Conservation (phyloP, 1,140 invertebrate species). For the Danaus plexippus region DNA sequence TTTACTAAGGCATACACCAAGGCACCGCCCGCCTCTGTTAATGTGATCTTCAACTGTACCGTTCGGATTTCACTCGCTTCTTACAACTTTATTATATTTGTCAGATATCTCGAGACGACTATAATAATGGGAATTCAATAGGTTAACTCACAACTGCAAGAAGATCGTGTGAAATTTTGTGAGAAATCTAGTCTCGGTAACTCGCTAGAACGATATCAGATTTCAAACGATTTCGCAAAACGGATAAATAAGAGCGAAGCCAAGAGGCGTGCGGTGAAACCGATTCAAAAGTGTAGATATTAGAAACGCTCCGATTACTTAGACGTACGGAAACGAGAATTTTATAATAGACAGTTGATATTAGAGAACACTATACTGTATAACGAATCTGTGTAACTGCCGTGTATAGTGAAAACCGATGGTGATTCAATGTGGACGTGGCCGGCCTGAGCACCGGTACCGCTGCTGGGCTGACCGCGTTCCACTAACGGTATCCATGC, state of each 20-base stretch:
- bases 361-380: no score
- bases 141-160: constrained; percentile 42
- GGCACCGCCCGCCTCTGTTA: no score
- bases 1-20: constrained; percentile 19
- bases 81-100: neutral
- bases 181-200: constrained; percentile 51
- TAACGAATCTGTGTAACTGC: no score
- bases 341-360: neutral
- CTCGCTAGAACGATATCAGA: constrained; percentile 65
- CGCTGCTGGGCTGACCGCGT: constrained; percentile 64
- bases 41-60: neutral
- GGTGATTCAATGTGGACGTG: constrained; percentile 25
- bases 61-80: constrained; percentile 8
- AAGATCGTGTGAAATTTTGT: constrained; percentile 64
- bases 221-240: constrained; percentile 71
- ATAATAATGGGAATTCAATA: constrained; percentile 60
- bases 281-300: constrained; percentile 67
- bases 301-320: constrained; percentile 71
- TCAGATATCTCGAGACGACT: constrained; percentile 18
- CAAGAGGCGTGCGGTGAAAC: constrained; percentile 70
- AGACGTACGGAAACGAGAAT: constrained; percentile 15
- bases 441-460: constrained; percentile 41
- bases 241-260: constrained; percentile 67
- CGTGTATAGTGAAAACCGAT: constrained; percentile 12
- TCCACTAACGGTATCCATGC: constrained; percentile 68